phyloP scores from a whole-genome alignment of 2,113 vertebrate genomes.

The Brachypodius melanocephalos region DNA sequence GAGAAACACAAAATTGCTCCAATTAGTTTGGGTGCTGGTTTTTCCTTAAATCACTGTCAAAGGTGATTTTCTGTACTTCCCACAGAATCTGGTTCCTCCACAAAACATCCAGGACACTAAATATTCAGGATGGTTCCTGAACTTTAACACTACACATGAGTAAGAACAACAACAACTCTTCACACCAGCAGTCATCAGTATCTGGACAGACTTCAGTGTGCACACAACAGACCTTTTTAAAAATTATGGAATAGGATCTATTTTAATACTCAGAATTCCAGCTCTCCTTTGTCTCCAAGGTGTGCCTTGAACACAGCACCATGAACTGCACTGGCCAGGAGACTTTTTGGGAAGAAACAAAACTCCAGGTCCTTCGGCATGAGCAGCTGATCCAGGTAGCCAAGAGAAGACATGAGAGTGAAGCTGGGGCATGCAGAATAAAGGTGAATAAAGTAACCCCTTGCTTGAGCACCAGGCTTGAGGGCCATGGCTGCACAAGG shows the following conservation, averaged over 20 bases:
- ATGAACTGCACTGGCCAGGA: neutral
- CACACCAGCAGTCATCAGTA: neutral
- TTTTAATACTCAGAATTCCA: neutral
- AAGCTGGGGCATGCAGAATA: neutral
- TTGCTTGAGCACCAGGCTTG: neutral
- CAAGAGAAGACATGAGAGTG: accelerated
- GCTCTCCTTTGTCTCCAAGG: neutral
- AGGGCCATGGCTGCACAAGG: neutral
- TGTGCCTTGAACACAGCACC: neutral
- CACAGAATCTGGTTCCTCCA: neutral
- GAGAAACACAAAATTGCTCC: neutral
- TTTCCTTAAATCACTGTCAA: neutral
- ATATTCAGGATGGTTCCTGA: neutral
- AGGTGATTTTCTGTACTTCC: neutral
- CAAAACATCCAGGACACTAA: neutral
- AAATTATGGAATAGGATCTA: neutral
- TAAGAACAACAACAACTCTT: neutral
- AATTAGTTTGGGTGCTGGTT: neutral
- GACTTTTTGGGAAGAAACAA: accelerated
- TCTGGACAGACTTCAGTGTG: neutral
- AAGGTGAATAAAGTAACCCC: neutral
- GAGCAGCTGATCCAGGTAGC: neutral
- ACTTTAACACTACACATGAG: neutral
- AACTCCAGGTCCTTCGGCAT: neutral
- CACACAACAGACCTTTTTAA: accelerated